These are phyloP conservation scores for Trichoplusia ni DNA, from an alignment of 1,140 invertebrate species.

Conservation along the genomic window DNA sequence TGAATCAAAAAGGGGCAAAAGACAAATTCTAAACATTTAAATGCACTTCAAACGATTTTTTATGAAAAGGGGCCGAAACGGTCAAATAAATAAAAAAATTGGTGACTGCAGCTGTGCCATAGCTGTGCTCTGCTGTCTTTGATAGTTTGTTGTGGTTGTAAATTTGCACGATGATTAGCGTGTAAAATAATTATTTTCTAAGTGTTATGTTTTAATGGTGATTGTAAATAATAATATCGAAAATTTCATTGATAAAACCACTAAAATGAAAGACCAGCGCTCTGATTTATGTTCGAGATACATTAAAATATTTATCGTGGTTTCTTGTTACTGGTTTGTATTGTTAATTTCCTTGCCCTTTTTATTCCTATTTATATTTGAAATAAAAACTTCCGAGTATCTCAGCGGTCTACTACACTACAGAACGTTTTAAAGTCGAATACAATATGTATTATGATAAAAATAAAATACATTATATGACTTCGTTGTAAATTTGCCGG, in stretches of 20 bases:
- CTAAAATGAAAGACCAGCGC: conserved; percentile 54
- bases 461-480: background rate
- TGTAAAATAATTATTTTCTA: no score
- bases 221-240: background rate
- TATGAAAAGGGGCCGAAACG: no score
- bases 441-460: background rate
- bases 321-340: conserved; percentile 73
- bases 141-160: no score
- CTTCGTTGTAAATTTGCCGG: background rate
- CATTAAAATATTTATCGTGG: conserved; percentile 73
- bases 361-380: background rate
- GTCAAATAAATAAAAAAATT: no score
- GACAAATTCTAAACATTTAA: no score
- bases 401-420: background rate
- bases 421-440: background rate
- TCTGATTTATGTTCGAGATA: conserved; percentile 70
- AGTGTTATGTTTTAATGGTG: background rate
- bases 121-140: no score
- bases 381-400: no score
- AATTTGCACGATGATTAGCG: no score
- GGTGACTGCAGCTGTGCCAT: no score
- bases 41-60: no score
- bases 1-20: no score
- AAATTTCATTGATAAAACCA: background rate
- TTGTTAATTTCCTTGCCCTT: conserved; percentile 3